Evolutionary conservation across 2,888 invertebrate species (phyloP).

Genomic region (Congeria kusceri): DNA sequence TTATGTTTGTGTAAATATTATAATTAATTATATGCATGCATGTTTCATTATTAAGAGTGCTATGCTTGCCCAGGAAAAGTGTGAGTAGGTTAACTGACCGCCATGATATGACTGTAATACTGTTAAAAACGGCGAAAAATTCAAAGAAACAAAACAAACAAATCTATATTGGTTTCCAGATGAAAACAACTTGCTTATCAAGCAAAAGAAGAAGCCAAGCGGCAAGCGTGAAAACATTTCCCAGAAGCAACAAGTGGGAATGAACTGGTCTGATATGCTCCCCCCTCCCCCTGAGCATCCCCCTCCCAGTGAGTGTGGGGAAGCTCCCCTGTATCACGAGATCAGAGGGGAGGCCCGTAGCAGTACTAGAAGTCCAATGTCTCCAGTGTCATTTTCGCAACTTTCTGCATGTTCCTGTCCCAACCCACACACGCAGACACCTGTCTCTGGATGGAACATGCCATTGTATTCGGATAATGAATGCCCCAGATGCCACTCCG

Average conservation of each 20-base stretch:
- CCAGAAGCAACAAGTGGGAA: constrained; percentile 79
- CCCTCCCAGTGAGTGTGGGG: constrained; percentile 83
- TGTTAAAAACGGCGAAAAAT: too few species aligned
- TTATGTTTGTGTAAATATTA: too few species aligned
- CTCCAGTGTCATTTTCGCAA: constrained; percentile 78
- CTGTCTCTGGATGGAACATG: constrained; percentile 69
- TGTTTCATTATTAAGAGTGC: too few species aligned
- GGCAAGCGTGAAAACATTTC: constrained; percentile 52
- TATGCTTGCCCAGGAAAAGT: too few species aligned
- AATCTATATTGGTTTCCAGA: constrained; percentile 67
- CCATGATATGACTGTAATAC: too few species aligned
- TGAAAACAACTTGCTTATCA: constrained; percentile 80
- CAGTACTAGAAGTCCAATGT: constrained; percentile 74
- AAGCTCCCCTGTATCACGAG: constrained; percentile 63
- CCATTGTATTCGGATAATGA: constrained; percentile 80
- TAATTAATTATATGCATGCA: too few species aligned
- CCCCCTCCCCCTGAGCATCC: constrained; percentile 86
- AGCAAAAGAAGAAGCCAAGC: constrained; percentile 67
- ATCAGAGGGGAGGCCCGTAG: constrained; percentile 58
- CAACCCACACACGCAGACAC: constrained; percentile 75
- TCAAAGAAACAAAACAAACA: too few species aligned
- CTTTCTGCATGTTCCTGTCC: constrained; percentile 81
- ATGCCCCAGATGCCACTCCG: constrained; percentile 69
- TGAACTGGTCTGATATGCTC: constrained; percentile 84
- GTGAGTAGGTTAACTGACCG: too few species aligned